These are phyloP conservation scores for Cyphomyrus discorhynchus DNA, from an alignment of 2,113 vertebrate species.

Conservation along the genomic window DNA sequence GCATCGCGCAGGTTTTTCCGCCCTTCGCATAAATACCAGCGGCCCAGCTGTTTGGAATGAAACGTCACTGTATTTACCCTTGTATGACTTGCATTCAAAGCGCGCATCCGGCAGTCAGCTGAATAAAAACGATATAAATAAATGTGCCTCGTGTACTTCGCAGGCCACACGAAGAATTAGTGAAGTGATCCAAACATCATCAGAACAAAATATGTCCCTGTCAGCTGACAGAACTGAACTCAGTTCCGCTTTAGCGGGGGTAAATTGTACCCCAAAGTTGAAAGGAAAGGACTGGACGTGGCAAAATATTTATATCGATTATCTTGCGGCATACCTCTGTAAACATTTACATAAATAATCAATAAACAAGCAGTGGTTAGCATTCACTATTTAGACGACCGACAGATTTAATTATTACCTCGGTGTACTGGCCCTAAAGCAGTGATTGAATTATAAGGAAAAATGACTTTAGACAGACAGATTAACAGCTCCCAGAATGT, in stretches of 20 bases:
- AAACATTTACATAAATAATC: background rate
- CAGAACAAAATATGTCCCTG: background rate
- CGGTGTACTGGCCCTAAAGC: background rate
- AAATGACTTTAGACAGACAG: background rate
- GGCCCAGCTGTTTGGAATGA: conserved; percentile 1
- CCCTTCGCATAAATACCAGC: background rate
- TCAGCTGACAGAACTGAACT: background rate
- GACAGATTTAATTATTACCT: background rate
- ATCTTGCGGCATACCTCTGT: background rate
- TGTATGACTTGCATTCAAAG: background rate
- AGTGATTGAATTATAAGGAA: background rate
- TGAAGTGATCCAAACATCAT: background rate
- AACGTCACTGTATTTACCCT: background rate
- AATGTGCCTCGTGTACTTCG: background rate
- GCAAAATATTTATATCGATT: background rate
- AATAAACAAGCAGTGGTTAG: background rate
- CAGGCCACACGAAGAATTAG: background rate
- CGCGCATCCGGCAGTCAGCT: background rate
- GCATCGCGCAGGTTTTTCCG: conserved; percentile 3
- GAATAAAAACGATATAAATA: background rate
- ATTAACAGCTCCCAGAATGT: background rate
- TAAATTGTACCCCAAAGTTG: background rate
- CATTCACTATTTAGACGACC: background rate
- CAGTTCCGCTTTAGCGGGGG: background rate
- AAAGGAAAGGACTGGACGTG: background rate